Base-by-base conservation (phyloP, 2,888 invertebrate genomes). In the Eumacrocentrus americanus region DNA sequence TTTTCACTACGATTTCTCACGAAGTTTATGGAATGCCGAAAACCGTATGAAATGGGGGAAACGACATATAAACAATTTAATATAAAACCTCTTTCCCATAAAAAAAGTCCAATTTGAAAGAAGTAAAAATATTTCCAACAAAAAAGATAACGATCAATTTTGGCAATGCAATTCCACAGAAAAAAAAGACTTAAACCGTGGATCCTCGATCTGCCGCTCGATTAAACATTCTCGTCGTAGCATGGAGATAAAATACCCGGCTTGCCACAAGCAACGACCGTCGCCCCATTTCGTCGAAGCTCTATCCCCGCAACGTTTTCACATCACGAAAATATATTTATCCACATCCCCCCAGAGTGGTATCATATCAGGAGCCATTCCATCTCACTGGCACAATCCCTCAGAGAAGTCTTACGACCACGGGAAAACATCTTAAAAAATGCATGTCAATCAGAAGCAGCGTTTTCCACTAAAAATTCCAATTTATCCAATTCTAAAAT, bases 291-390 rank as follows among this genome's bases (percentile, higher is more conserved):
- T 34, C 50, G 44, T 20, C 11, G 22, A 35, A 34, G 50, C 35
- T 50, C 7, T 25, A 40, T 55, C 20, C 25, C 18, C 14, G 18
- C 35, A 22, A 18, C 42, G 7, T 40, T 34, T 50, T 34, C 9
- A 16, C 44, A 34, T 16, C 23, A 50, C 40, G 29, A 38, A 50
- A 56, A 56, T 48, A 56, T 38, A 57, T 38, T 48, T 50, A 29
- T 50, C 25, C 42, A 42, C 55, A 47, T 12, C 34, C 2, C n/a
- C 38, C 14, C 5, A 48, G 42, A 50, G 50, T 48, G 50, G 29
- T 57, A 57, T 50, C 18, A 58, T 58, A 44, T 58, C 50, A 55
- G 37, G n/a, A 6, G 22, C 34, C 29, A 40, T 50, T 57, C 29
- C 25, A 50, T 57, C 38, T 38, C 29, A 16, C 18, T 46, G 14